Base-by-base conservation (phyloP, 1,140 invertebrate species). In the Phymastichus coffea region DNA sequence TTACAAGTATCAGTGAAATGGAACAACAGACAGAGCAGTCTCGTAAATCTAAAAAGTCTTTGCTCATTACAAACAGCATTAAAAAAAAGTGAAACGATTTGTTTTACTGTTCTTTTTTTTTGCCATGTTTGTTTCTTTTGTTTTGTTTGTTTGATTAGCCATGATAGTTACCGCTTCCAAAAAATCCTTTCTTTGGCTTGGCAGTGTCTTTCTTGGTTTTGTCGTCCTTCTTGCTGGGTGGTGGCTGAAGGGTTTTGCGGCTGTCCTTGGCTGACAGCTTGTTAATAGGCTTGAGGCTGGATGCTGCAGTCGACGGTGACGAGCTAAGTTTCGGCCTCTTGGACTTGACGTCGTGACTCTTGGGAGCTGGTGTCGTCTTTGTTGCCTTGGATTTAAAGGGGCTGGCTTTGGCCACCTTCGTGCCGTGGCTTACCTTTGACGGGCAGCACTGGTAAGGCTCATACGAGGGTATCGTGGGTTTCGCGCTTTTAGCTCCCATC, bases 381-480 rank as follows among this genome's bases (percentile, higher is more conserved):
- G n/a, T n/a, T n/a, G n/a, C n/a, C n/a, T n/a, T n/a, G n/a, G n/a
- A n/a, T n/a, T n/a, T n/a, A 66, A 72, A 66, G 41, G 83, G 81
- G 69, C 81, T 83, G 70, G 84, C 81, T 78, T 87, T 88, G 70
- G 87, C 84, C 70, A 88, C 80, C 83, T 88, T 89, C 69, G 85
- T 87, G 56, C 82, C 80, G 68, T 82, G 85, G 68, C 85, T 84
- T 77, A 87, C 84, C 85, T 90, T 90, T 80, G 88, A 88, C 76
- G 89, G 91, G 85, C 90, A 93, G 86, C 90, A 92, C 83, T 92
- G 89, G 85, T 91, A 93, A 70, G 90, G 88, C 86, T 90, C 88
- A 83, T 90, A 91, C 76, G 86, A 86, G 80, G 87, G 85, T 72
- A 79, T 75, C 80, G 85, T 86, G 78, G 88, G 88, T 76, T 83